Conservation (phyloP, 2,797 vertebrate species). For the Microctenopoma lineatum region DNA sequence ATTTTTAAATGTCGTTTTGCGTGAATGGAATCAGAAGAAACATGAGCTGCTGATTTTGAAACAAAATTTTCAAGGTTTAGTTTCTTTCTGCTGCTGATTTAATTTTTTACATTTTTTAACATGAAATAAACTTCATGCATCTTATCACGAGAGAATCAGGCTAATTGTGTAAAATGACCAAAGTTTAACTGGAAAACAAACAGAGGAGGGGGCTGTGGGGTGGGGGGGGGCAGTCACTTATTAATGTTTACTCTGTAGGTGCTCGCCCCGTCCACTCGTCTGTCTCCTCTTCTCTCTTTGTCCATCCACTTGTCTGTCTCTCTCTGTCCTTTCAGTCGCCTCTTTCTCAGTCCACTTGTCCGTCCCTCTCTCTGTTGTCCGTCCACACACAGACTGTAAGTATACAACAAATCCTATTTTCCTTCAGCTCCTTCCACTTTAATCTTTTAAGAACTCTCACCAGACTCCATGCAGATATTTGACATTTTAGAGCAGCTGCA, state of each 20-base stretch:
- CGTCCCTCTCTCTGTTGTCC: background rate
- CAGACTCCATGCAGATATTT: slow-evolving; percentile 51
- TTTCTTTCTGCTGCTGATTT: too few relatives aligned
- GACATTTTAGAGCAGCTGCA: slow-evolving; percentile 5
- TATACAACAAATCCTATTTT: slow-evolving; percentile 56
- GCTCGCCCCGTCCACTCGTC: too few relatives aligned
- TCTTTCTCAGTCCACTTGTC: background rate
- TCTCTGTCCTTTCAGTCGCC: background rate
- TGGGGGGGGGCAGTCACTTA: slow-evolving; percentile 8
- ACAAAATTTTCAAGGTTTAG: too few relatives aligned
- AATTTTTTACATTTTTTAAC: too few relatives aligned
- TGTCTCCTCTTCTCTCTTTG: background rate
- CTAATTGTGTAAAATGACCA: background rate
- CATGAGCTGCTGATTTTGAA: too few relatives aligned
- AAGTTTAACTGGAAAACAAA: slow-evolving; percentile 45
- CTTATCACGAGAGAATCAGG: too few relatives aligned
- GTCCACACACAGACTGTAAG: slow-evolving; percentile 41
- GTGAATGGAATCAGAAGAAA: too few relatives aligned
- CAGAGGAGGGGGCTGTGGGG: too few relatives aligned
- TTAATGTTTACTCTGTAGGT: slow-evolving; percentile 4
- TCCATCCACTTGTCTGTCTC: background rate
- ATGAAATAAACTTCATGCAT: too few relatives aligned
- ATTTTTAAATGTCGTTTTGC: too few relatives aligned
- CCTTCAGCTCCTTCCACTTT: slow-evolving; percentile 15
- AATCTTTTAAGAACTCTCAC: slow-evolving; percentile 69